A percentile compares a stretch with the other conserved stretches of the same genome.
phyloP scores from a whole-genome alignment of 1,140 invertebrate species.

The Drosophila littoralis region DNA sequence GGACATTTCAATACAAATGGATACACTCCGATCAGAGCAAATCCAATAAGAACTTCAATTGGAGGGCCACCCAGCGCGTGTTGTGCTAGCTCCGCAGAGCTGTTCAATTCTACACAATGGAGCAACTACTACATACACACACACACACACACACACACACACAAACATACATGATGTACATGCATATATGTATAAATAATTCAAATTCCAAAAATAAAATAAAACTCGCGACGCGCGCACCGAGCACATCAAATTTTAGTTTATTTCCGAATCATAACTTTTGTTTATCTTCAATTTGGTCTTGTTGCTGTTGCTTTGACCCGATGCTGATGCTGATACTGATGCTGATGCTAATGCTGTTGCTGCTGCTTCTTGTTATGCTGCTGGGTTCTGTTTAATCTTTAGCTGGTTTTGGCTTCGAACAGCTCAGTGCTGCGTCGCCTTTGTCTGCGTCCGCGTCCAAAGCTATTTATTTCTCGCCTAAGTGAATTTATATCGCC shows the following conservation, averaged over 20 bases:
- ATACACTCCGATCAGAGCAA: slow-evolving; percentile 12
- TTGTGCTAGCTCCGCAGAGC: too few relatives aligned
- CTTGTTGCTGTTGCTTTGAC: slow-evolving; percentile 2
- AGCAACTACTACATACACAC: not conserved
- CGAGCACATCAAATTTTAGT: slow-evolving; percentile 71
- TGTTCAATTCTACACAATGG: too few relatives aligned
- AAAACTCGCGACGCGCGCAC: slow-evolving; percentile 46
- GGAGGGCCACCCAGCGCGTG: slow-evolving; percentile 1
- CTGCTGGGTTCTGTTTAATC: slow-evolving; percentile 21
- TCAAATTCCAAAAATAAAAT: slow-evolving; percentile 47
- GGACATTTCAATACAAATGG: not conserved
- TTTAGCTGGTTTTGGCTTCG: slow-evolving; percentile 12
- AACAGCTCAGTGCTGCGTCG: slow-evolving; percentile 46
- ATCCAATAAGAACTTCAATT: not conserved
- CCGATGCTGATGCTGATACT: slow-evolving; percentile 14
- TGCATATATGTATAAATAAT: slow-evolving; percentile 12
- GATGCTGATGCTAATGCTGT: slow-evolving; percentile 10
- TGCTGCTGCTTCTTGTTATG: slow-evolving; percentile 17
- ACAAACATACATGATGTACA: not conserved
- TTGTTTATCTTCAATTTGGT: slow-evolving; percentile 68
- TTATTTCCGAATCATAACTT: slow-evolving; percentile 80
- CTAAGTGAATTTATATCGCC: slow-evolving; percentile 35
- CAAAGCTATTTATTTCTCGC: slow-evolving; percentile 17
- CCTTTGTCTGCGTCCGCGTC: slow-evolving; percentile 51
- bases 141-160: not conserved